Evolutionary conservation across 2,113 vertebrate genomes (phyloP).

Genomic region (Colinus virginianus): DNA sequence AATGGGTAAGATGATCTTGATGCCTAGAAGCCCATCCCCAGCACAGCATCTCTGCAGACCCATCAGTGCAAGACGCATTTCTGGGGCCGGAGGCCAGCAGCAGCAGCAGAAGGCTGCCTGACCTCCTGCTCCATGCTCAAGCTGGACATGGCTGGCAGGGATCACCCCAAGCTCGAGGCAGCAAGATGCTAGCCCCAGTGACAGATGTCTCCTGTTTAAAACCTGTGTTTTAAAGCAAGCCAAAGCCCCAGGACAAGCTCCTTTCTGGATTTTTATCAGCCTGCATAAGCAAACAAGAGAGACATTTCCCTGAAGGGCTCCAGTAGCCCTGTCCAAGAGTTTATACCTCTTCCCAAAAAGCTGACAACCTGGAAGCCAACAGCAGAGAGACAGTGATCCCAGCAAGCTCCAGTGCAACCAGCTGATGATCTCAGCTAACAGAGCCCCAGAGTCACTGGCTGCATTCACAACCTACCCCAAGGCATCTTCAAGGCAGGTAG

Average conservation of each 20-base stretch:
- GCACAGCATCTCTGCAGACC: neutral
- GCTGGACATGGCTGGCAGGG: neutral
- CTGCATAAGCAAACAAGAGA: neutral
- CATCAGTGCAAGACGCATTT: neutral
- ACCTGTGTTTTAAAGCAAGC: neutral
- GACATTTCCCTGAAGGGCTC: neutral
- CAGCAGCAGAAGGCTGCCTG: neutral
- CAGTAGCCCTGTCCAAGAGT: neutral
- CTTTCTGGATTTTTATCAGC: neutral
- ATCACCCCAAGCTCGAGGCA: neutral
- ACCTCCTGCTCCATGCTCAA: neutral
- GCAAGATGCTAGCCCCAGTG: neutral
- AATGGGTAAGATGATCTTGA: neutral
- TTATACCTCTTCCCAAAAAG: neutral
- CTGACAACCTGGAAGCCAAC: neutral
- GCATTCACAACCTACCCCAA: neutral
- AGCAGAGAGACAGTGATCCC: neutral
- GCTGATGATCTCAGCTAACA: rapidly evolving
- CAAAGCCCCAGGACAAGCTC: neutral
- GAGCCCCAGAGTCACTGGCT: conserved; percentile 10
- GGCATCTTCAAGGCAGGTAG: conserved; percentile 20
- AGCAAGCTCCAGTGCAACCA: rapidly evolving
- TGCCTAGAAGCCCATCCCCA: neutral
- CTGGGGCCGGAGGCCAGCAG: neutral
- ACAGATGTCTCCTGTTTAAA: neutral